Conservation (phyloP, 2,888 invertebrate genomes). For the Aquatica leii region DNA sequence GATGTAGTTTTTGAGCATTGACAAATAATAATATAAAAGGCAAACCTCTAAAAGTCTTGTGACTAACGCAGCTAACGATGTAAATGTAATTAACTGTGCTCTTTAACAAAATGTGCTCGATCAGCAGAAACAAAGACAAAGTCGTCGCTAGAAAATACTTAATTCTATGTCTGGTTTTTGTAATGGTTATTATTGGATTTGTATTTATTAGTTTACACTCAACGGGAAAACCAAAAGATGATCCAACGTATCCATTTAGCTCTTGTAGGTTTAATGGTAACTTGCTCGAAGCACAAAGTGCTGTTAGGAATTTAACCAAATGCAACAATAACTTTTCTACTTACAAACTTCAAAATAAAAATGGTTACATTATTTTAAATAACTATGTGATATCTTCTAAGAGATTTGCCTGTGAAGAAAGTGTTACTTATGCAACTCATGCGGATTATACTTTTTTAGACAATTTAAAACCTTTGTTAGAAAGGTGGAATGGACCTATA, state of each 20-base stretch:
- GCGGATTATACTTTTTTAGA: constrained; percentile 73
- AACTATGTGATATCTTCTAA: constrained; percentile 66
- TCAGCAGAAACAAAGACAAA: no score
- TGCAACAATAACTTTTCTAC: constrained; percentile 33
- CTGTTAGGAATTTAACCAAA: constrained; percentile 43
- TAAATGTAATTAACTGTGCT: no score
- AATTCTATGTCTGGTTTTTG: neutral
- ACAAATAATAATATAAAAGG: no score
- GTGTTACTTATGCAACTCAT: constrained; percentile 73
- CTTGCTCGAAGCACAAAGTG: neutral
- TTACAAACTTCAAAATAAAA: constrained; percentile 30
- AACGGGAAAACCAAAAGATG: neutral
- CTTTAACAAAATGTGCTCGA: no score
- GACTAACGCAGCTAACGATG: no score
- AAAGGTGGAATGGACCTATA: constrained; percentile 71
- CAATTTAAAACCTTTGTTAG: constrained; percentile 67
- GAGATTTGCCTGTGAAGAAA: constrained; percentile 63
- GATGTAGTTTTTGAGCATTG: no score
- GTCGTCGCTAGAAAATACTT: neutral
- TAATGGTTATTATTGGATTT: neutral
- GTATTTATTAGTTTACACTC: neutral
- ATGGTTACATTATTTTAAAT: constrained; percentile 66
- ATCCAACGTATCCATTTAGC: neutral
- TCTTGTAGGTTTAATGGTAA: neutral
- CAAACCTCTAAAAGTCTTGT: no score